Evolutionary conservation across 53 echinoderm and acorn worm species (phyloP).

Genomic region (Patiria pectinifera): DNA sequence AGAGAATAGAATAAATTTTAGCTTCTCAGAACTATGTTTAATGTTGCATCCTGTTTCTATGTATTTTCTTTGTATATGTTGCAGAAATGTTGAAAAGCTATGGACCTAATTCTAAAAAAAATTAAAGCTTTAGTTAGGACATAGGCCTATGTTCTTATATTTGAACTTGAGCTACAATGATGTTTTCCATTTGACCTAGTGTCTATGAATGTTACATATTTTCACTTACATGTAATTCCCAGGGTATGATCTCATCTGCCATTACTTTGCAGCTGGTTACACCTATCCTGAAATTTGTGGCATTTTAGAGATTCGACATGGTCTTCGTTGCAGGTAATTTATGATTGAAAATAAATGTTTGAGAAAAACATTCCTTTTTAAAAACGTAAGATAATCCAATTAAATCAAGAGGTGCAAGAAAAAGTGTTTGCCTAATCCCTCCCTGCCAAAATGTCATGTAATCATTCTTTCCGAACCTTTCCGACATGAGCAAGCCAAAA

Average conservation of each 20-base stretch:
- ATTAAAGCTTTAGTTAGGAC: neutral
- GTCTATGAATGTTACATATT: neutral
- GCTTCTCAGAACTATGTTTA: neutral
- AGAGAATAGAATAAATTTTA: neutral
- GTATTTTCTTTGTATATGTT: neutral
- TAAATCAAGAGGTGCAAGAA: neutral
- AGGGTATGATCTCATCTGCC: neutral
- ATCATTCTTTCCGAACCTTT: neutral
- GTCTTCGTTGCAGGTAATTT: constrained; percentile 9
- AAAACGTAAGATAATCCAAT: too few relatives aligned
- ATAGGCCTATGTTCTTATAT: neutral
- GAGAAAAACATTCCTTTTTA: too few relatives aligned
- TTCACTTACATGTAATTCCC: constrained; percentile 14
- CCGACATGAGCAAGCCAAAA: too few relatives aligned
- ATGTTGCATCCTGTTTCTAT: neutral
- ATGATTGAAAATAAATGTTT: neutral
- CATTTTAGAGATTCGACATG: constrained; percentile 17
- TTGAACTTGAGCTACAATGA: neutral
- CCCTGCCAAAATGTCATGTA: neutral
- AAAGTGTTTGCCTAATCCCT: neutral
- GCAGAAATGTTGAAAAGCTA: neutral
- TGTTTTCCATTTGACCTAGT: neutral
- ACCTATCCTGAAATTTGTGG: constrained; percentile 20
- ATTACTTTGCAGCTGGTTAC: constrained; percentile 2
- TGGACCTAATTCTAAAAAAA: neutral